These are phyloP conservation scores for Campaea margaritaria DNA, from an alignment of 2,888 invertebrate genomes.

Conservation along the genomic window DNA sequence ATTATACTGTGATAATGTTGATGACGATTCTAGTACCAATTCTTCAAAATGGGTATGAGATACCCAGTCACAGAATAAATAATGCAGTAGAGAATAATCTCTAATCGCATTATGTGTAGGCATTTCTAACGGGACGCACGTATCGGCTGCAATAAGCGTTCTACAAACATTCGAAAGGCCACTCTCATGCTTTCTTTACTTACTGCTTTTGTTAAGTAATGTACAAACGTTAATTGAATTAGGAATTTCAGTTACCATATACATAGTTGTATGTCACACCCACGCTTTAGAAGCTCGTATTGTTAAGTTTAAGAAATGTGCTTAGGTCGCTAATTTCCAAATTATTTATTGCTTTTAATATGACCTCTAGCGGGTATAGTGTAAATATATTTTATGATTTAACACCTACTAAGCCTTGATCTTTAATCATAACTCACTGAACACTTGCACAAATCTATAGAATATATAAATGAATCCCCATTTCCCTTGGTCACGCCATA, in stretches of 20 bases:
- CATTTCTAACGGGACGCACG: conserved; percentile 68
- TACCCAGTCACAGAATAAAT: no score
- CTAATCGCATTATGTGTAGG: conserved; percentile 59
- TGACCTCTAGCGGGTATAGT: conserved; percentile 16
- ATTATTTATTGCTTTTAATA: conserved; percentile 32
- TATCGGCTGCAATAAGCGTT: conserved; percentile 66
- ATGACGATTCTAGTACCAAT: no score
- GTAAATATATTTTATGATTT: conserved; percentile 16
- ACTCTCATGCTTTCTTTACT: conserved; percentile 55
- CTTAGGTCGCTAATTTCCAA: conserved; percentile 33
- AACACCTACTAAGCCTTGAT: not conserved
- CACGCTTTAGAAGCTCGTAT: conserved; percentile 35
- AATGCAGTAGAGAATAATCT: conserved; percentile 64
- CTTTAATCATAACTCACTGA: no score
- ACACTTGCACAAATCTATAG: no score
- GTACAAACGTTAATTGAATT: conserved; percentile 67
- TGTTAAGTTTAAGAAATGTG: conserved; percentile 16
- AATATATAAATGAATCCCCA: no score
- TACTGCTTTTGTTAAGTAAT: conserved; percentile 56
- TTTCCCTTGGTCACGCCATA: no score
- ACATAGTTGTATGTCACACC: conserved; percentile 48
- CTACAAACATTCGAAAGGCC: conserved; percentile 48
- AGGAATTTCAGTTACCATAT: conserved; percentile 52
- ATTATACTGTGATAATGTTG: no score
- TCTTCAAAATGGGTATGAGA: no score